Conservation (phyloP, 2,888 invertebrate genomes). For the Diloba caeruleocephala region DNA sequence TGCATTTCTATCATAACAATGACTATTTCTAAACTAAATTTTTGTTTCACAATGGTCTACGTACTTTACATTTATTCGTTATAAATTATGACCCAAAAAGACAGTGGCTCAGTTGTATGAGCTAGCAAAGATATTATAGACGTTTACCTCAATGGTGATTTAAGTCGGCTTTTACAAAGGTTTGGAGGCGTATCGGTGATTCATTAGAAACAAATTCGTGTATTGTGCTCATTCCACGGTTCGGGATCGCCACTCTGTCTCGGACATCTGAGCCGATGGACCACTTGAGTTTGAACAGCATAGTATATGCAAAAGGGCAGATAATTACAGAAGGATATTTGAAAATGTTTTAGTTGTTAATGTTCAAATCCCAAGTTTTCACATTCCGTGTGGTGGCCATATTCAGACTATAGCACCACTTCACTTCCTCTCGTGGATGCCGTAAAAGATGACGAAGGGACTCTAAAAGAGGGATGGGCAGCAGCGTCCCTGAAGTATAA, state of each 20-base stretch:
- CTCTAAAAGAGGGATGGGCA: no score
- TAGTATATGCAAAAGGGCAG: slow-evolving; percentile 41
- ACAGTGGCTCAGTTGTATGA: slow-evolving; percentile 28
- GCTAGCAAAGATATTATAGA: slow-evolving; percentile 23
- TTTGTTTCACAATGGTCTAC: slow-evolving; percentile 1
- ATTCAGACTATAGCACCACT: no score
- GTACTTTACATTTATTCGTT: slow-evolving; percentile 23
- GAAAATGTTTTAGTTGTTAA: no score
- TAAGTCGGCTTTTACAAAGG: slow-evolving; percentile 42
- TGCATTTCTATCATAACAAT: no score
- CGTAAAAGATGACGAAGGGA: no score
- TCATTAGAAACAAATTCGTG: slow-evolving; percentile 78
- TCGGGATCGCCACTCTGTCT: slow-evolving; percentile 57
- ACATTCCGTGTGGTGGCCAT: no score
- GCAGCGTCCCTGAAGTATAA: no score
- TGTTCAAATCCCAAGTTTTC: no score
- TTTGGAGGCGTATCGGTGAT: slow-evolving; percentile 63
- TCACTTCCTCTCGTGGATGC: no score
- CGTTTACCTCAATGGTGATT: slow-evolving; percentile 20
- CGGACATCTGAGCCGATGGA: slow-evolving; percentile 40
- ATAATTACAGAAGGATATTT: background rate
- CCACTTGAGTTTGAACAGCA: slow-evolving; percentile 21
- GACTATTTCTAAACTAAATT: background rate
- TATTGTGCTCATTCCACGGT: slow-evolving; percentile 60
- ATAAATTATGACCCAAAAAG: slow-evolving; percentile 13